phyloP scores from a whole-genome alignment of 2,113 vertebrate species.

The Corvus moneduloides region DNA sequence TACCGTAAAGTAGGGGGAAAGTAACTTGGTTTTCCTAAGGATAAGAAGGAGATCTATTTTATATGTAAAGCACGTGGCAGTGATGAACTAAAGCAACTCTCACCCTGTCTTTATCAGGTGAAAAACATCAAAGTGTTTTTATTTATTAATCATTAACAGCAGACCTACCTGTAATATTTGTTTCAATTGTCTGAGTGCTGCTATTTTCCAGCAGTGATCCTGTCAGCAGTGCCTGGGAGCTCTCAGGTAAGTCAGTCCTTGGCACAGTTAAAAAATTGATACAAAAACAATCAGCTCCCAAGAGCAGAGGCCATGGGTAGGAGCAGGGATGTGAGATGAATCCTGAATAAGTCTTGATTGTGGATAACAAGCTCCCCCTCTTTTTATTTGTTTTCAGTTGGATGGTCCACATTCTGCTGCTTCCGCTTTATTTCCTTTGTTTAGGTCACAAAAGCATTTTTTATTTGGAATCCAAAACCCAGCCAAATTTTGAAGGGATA shows the following conservation, averaged over 20 bases:
- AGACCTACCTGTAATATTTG: background rate
- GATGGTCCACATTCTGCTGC: background rate
- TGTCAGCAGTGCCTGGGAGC: background rate
- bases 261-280: background rate
- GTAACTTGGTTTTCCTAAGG: background rate
- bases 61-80: background rate
- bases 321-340: background rate
- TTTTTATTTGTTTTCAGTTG: conserved; percentile 14
- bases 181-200: background rate
- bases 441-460: background rate
- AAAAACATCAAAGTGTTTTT: background rate
- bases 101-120: background rate
- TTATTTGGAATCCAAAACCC: background rate
- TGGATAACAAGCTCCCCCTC: background rate
- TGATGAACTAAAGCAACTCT: background rate
- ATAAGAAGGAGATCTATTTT: background rate
- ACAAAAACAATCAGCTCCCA: background rate
- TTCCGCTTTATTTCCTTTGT: background rate
- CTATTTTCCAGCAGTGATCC: background rate
- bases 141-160: background rate
- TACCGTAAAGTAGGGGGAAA: background rate
- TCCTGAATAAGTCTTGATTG: background rate
- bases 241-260: conserved; percentile 10
- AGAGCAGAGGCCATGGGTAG: background rate
- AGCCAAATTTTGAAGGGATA: background rate